Evolutionary conservation across 2,113 vertebrate species (phyloP), one percentile per base, ranked within the genome.

Genomic region (Oreocharis arfaki): DNA sequence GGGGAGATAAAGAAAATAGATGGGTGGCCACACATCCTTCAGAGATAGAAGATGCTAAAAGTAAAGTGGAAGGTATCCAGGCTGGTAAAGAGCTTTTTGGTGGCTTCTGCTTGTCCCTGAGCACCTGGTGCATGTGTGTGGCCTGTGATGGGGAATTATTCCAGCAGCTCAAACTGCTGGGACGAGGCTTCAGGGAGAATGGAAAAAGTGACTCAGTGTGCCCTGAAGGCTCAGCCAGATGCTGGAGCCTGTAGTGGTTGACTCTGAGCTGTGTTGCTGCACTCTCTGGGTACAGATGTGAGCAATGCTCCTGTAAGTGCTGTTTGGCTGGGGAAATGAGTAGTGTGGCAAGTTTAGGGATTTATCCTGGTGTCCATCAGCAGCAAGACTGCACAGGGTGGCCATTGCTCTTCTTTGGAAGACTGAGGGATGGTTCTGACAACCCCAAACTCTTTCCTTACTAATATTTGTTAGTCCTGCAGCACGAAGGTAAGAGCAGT

Each of bases 91-190:
- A 79, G 57, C 3, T 56, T 53, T 81, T 80, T 67, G 71, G 64
- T 92, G 92, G 46, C 21, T 79, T 78, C 49, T 79, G n/a, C 32
- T 86, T 84, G 53, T 92, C 59, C 68, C 76, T 28, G 86, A 84
- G 88, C 90, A 78, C 64, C 90, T 90, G 89, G 88, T 73, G 42
- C 5, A 2, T 23, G 61, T 88, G 61, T 96, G 92, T 94, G 86
- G 86, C 47, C 64, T 50, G 15, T 68, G 76, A 44, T 27, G 27
- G 42, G n/a, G 74, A 71, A 23, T 90, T 52, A 52, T 39, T 93
- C 18, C 49, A 81, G 68, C 33, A 74, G 59, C 47, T 50, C 16
- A 4, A 33, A 27, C 6, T 32, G 52, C 81, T 89, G 83, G 70
- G 75, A 26, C 1, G 14, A 52, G 42, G 35, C 65, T 95, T 60